Conservation (phyloP, 2,888 invertebrate species). For the Andrena trimmerana region DNA sequence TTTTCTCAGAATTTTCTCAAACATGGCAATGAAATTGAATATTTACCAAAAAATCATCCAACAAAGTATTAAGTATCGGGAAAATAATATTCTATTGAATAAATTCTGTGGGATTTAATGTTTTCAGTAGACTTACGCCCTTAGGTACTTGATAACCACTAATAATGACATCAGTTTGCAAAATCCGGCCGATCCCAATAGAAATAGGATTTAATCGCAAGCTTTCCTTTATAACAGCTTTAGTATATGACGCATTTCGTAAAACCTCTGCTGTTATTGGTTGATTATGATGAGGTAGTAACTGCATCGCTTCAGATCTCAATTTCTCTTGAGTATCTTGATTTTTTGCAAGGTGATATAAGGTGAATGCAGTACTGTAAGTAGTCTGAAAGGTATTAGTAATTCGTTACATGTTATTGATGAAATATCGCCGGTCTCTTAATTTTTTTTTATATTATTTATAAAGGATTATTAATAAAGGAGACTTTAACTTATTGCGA, state of each 20-base stretch:
- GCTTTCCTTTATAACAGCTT: slow-evolving; percentile 94
- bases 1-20: background rate
- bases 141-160: slow-evolving; percentile 91
- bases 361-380: slow-evolving; percentile 90
- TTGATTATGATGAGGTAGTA: slow-evolving; percentile 87
- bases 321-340: slow-evolving; percentile 89
- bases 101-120: slow-evolving; percentile 8
- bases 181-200: slow-evolving; percentile 92
- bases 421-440: background rate
- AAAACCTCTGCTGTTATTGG: slow-evolving; percentile 87
- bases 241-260: slow-evolving; percentile 89
- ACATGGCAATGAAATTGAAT: background rate
- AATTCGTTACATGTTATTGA: background rate
- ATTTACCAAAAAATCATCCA: background rate
- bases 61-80: background rate
- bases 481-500: too few species aligned
- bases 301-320: slow-evolving; percentile 87
- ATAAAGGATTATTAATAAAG: too few species aligned
- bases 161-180: slow-evolving; percentile 90
- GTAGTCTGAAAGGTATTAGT: slow-evolving; percentile 88
- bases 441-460: too few species aligned
- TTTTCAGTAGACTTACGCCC: slow-evolving; percentile 87
- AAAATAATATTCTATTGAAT: background rate
- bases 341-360: slow-evolving; percentile 93
- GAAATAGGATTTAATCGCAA: slow-evolving; percentile 93